A percentile compares a stretch with the other conserved stretches of the same genome.
Evolutionary conservation across 1,140 invertebrate species (phyloP).

Genomic region (Orchesella cincta): DNA sequence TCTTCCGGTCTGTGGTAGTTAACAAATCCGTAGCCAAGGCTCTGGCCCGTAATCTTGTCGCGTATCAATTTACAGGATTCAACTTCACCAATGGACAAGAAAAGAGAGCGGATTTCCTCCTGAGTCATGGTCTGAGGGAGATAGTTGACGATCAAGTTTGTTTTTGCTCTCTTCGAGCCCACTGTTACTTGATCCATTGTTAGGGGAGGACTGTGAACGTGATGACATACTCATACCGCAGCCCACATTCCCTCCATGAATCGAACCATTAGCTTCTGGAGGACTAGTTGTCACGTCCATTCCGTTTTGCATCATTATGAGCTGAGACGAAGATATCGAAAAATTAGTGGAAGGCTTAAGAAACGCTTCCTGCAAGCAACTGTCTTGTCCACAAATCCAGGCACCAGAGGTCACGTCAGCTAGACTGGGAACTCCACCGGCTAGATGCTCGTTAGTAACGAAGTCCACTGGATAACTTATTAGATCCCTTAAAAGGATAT

Average conservation of each 20-base stretch:
- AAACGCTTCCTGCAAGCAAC: conserved; percentile 7
- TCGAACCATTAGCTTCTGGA: conserved; percentile 65
- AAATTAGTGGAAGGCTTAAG: conserved; percentile 24
- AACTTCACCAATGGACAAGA: conserved; percentile 96
- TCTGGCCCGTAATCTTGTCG: conserved; percentile 98
- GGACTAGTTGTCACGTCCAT: conserved; percentile 62
- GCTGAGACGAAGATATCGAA: too few species aligned
- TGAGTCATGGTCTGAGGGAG: conserved; percentile 99
- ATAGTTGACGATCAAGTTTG: conserved; percentile 99
- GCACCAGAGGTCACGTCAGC: conserved; percentile 22
- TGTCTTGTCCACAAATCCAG: conserved; percentile 27
- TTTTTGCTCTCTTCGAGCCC: conserved; percentile 88
- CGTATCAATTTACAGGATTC: conserved; percentile 98
- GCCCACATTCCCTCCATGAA: conserved; percentile 52
- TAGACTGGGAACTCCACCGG: conserved; percentile 2
- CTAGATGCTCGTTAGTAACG: conserved; percentile 5
- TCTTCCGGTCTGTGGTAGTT: conserved; percentile 97
- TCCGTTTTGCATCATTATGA: conserved; percentile 79
- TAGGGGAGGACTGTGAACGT: conserved; percentile 43
- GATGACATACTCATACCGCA: conserved; percentile 44
- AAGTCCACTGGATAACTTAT: conserved; percentile 22
- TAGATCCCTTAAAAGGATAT: too few species aligned
- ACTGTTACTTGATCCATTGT: conserved; percentile 44
- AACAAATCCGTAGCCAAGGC: conserved; percentile 97
- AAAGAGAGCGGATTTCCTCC: conserved; percentile 95